Evolutionary conservation across 1,140 invertebrate species (phyloP), one percentile per base, ranked within the genome.

Genomic region (Aphaenogaster floridana): DNA sequence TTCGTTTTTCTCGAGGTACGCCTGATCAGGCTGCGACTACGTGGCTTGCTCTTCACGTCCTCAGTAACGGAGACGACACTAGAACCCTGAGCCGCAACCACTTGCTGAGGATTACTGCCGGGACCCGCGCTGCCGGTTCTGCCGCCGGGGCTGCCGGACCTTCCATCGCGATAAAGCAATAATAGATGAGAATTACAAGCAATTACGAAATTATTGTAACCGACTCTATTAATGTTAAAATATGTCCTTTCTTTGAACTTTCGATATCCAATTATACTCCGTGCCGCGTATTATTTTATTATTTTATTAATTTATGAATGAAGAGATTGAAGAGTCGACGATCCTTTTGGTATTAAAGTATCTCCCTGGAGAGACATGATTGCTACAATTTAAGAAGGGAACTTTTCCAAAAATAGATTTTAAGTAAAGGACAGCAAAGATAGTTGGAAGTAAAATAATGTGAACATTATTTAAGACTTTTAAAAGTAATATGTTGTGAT

Each of bases 1-100:
- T 98, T 97, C 85, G 97, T 97, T 94, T 98, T 98, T 87, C 97
- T 96, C 89, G 97, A 98, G 57, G 97, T 97, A 66, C 98, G 96
- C 88, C 98, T 96, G 86, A 98, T 98, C 71, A 98, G 96, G 86
- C 97, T 98, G 76, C 98, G 96, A 91, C 97, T 97, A 57, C 97
- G 95, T 0, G 97, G 97, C 89, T 97, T 97, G 76, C 93, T 95
- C 74, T 95, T 95, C 1, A 94, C 92, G 71, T 95, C 95, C 64
- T 95, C 95, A 1, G 89, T 92, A 90, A 94, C 77, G 87, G 94
- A 78, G 36, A 91, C 92, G 69, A 96, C 91, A 89, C 92, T 94
- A 39, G 94, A 93, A 72, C 93, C 95, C 88, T 95, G 94, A 8
- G 94, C 93, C 28, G 95, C 93, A 72, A 94, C 83, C 15, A 94